Base-by-base conservation (phyloP, 2,797 vertebrate genomes). In the Pangasius macronema region DNA sequence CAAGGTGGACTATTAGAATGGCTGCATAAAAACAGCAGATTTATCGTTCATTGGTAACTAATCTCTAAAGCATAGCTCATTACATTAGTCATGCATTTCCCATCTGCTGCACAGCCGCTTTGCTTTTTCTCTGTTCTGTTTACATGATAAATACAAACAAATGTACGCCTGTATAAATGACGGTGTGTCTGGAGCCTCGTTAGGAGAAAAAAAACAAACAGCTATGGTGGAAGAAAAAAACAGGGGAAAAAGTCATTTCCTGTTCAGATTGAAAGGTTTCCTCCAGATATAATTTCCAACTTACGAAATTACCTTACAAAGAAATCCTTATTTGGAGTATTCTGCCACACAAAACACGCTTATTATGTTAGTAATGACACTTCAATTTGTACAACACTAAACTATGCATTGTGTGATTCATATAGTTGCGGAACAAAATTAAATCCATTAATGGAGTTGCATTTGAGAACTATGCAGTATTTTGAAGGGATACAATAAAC, bases 81-180 rank as follows among this genome's bases (percentile, higher is more conserved):
- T 83, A 70, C 75, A 79, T 86, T 83, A 88, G 70, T 88, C 87
- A 82, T 77, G 63, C 63, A 65, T 63, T 84, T 82, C 65, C 80
- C 84, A 77, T 88, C 87, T 88, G 87, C 79, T 67, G 63, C 55
- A 76, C 22, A 72, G 68, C 72, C 14, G 33, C 49, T 67, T 46
- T 70, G 33, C 46, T 55, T 81, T 86, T 63, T 59, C 55, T 85
- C 72, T 84, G 53, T 72, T 24, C 46, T 87, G 63, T 85, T 89
- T 82, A 82, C 75, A 87, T 39, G 61, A 82, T 85, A 82, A 85
- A 85, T 82, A 57, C 70, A 85, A 87, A 84, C 76, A 85, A 86
- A 84, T 53, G 16, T 14, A 82, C 14, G 14, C 3, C 59, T 82
- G 63, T n/a, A 46, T 63, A 63, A 61, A 63, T 82, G 63, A n/a